Base-by-base conservation (phyloP, 2,888 invertebrate genomes). In the Xylota segnis region DNA sequence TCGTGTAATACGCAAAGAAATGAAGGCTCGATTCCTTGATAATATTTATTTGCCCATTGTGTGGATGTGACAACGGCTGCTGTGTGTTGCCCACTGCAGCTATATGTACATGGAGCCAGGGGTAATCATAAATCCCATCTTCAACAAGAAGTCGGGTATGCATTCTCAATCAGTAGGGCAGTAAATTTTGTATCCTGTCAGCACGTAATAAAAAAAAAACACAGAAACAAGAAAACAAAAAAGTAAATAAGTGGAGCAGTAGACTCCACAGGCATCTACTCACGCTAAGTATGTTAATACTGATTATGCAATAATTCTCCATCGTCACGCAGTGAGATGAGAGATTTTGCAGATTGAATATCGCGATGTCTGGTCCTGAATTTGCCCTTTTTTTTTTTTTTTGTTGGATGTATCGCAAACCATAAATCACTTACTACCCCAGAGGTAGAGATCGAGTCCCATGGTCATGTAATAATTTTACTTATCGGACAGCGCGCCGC, bases 91-190 rank as follows among this genome's bases (percentile, higher is more conserved):
- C 45, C 63, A 50, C 65, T 65, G 65, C 66, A 66, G 27, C 37
- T 50, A 10, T 9, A 5, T 34, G 7, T n/a, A 23, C 45, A 23
- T 50, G 54, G 45, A 68, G 71, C 72, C 77, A 72, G 61, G 74
- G 78, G 78, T 68, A 84, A 84, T 79, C 84, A 84, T 84, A 84
- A 84, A 84, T 84, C 68, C 75, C 61, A 83, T 83, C 71, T 77
- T 66, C 40, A 75, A 75, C 72, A 66, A 72, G 59, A 40, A 45
- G 61, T 32, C 54, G 27, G 40, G 34, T 40, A 34, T 56, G 65
- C 58, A 58, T 72, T 32, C 23, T 37, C 61, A 78, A 70, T 84
- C 79, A 70, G 70, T 71, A 45, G 71, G 59, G 65, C 79, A 81
- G 75, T 84, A 84, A 84, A 81, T 84, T 70, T 65, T 61, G 14